These are phyloP conservation scores for Lonchura striata DNA, from an alignment of 2,113 vertebrate genomes.

Conservation along the genomic window DNA sequence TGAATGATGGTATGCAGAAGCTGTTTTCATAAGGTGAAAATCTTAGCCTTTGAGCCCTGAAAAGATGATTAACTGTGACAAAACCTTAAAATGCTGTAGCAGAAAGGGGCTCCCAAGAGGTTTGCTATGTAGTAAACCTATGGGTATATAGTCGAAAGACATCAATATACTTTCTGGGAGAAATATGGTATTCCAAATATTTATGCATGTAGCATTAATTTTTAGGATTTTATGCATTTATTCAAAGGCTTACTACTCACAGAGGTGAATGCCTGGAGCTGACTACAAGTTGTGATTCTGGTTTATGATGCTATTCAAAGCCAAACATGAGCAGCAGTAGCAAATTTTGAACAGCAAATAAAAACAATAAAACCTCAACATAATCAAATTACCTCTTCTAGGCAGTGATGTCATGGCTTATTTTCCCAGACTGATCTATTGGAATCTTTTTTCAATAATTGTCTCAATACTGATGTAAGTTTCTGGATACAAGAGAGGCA, in stretches of 20 bases:
- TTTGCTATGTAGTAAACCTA: background rate
- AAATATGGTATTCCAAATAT: background rate
- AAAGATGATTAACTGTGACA: background rate
- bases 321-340: background rate
- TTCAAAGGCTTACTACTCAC: background rate
- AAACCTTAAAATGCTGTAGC: background rate
- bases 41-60: background rate
- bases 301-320: background rate
- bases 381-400: background rate
- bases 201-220: background rate
- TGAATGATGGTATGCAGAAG: background rate
- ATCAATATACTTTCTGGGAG: background rate
- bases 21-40: background rate
- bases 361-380: background rate
- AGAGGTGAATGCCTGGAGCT: background rate
- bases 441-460: background rate
- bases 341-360: background rate
- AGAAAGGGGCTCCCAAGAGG: background rate
- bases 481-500: background rate
- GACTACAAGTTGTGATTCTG: background rate
- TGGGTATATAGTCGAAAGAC: background rate
- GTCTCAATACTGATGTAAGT: background rate
- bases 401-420: background rate
- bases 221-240: background rate
- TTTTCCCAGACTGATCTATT: background rate